Evolutionary conservation across 2,888 invertebrate genomes (phyloP).

Genomic region (Torymus aiolomorphi): DNA sequence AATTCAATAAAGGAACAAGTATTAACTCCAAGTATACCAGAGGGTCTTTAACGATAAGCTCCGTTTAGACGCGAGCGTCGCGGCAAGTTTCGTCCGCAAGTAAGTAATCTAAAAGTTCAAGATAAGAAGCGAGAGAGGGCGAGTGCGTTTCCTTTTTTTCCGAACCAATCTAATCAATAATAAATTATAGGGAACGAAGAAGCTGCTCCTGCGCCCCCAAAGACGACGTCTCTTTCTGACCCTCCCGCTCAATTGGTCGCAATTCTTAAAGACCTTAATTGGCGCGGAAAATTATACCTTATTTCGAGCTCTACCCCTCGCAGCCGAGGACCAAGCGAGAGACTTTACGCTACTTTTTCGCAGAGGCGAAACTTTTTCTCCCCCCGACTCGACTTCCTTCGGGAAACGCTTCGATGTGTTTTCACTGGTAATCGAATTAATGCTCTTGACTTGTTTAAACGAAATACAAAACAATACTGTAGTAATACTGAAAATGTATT

Average conservation of each 20-base stretch:
- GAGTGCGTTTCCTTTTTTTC: slow-evolving; percentile 44
- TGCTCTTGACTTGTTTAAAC: too few species aligned
- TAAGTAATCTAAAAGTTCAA: slow-evolving; percentile 33
- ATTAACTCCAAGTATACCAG: slow-evolving; percentile 12
- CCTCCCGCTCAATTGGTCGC: slow-evolving; percentile 75
- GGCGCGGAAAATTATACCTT: slow-evolving; percentile 76
- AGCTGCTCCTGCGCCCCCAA: slow-evolving; percentile 69
- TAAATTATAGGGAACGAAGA: slow-evolving; percentile 73
- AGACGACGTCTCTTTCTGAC: slow-evolving; percentile 73
- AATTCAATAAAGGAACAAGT: too few species aligned
- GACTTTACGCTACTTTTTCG: not conserved
- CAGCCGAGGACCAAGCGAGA: slow-evolving; percentile 17
- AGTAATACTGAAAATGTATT: too few species aligned
- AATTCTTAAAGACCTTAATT: slow-evolving; percentile 76
- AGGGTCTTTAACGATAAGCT: slow-evolving; percentile 39
- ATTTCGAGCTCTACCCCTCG: slow-evolving; percentile 61
- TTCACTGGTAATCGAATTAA: too few species aligned
- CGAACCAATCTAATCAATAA: slow-evolving; percentile 75
- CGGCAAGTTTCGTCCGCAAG: slow-evolving; percentile 7
- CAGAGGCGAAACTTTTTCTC: slow-evolving; percentile 11
- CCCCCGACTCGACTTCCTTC: too few species aligned
- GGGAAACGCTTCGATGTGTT: too few species aligned
- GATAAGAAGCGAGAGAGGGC: slow-evolving; percentile 50
- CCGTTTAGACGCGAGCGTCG: not conserved
- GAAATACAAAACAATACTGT: too few species aligned